phyloP scores from a whole-genome alignment of 2,797 vertebrate genomes.

The Antrozous pallidus region DNA sequence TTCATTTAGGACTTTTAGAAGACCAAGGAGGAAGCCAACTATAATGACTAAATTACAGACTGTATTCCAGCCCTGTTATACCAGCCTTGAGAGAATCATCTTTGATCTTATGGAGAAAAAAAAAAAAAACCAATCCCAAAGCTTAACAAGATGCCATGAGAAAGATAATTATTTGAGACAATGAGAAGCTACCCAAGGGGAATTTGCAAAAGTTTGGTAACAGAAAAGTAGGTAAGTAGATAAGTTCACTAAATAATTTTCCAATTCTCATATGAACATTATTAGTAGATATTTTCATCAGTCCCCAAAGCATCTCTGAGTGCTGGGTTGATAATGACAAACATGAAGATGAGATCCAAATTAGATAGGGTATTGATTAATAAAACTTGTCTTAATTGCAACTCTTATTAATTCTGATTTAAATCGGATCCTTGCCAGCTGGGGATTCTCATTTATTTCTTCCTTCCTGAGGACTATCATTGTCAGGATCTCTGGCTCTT shows the following conservation, averaged over 20 bases:
- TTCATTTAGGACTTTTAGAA: neutral
- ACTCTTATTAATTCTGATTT: neutral
- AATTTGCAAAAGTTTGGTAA: slow-evolving; percentile 20
- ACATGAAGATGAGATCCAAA: neutral
- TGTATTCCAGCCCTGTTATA: neutral
- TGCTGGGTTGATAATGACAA: neutral
- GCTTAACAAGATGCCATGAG: slow-evolving; percentile 23
- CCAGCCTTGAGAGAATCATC: neutral
- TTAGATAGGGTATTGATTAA: neutral
- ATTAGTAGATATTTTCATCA: neutral
- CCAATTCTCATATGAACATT: neutral
- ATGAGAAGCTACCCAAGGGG: slow-evolving; percentile 21
- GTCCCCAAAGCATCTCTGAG: neutral
- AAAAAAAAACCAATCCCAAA: too few relatives aligned
- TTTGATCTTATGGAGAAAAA: neutral
- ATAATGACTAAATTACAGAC: neutral
- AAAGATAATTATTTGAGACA: neutral
- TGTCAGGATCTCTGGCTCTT: neutral
- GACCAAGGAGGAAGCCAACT: neutral
- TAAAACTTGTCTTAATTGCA: neutral
- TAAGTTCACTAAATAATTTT: neutral
- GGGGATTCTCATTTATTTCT: neutral
- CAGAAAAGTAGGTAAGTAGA: neutral
- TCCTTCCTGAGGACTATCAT: neutral
- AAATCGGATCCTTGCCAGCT: neutral